Evolutionary conservation across 2,888 invertebrate species (phyloP).

Genomic region (Archips xylosteana): DNA sequence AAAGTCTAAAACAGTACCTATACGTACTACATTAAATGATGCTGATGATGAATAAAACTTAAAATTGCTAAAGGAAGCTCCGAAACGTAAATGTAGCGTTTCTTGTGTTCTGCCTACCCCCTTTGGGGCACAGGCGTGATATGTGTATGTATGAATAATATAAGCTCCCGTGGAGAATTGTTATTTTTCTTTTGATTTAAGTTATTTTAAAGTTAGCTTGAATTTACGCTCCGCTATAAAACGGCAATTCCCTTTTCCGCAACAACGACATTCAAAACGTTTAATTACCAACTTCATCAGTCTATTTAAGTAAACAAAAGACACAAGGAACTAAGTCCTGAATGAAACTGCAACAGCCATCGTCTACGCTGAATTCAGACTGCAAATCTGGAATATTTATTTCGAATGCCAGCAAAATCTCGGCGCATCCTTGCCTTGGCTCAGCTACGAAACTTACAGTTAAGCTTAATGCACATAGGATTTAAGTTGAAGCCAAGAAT

Average conservation of each 20-base stretch:
- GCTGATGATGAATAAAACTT: too few species aligned
- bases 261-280: slow-evolving; percentile 28
- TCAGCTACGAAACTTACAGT: slow-evolving; percentile 69
- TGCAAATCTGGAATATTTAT: slow-evolving; percentile 78
- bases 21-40: too few species aligned
- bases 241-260: not conserved
- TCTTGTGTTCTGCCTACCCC: too few species aligned
- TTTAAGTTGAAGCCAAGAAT: slow-evolving; percentile 35
- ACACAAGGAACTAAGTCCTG: slow-evolving; percentile 54
- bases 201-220: not conserved
- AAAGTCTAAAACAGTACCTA: too few species aligned
- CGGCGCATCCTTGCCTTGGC: slow-evolving; percentile 67
- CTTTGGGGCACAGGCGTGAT: too few species aligned
- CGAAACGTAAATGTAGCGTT: too few species aligned
- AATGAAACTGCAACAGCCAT: slow-evolving; percentile 59
- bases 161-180: too few species aligned
- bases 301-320: slow-evolving; percentile 44
- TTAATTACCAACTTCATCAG: slow-evolving; percentile 40
- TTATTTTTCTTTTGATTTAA: not conserved
- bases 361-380: slow-evolving; percentile 65
- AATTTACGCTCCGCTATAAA: not conserved
- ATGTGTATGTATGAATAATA: too few species aligned
- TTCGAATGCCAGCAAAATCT: slow-evolving; percentile 73
- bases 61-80: too few species aligned
- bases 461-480: slow-evolving; percentile 60